These are phyloP conservation scores for Himalopsyche tibetana DNA, from an alignment of 2,888 invertebrate genomes.

Conservation along the genomic window DNA sequence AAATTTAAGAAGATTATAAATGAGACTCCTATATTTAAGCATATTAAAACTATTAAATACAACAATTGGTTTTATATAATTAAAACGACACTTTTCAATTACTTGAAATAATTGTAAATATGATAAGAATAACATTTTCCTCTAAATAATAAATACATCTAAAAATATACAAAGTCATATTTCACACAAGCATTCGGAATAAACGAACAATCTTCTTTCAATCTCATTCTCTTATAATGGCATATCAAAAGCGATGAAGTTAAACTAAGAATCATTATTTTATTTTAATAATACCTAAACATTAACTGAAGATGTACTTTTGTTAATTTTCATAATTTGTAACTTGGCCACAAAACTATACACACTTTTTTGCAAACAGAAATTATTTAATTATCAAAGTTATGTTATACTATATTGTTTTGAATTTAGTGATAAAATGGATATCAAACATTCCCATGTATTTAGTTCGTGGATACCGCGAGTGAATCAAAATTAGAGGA, in stretches of 20 bases:
- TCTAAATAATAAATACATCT: neutral
- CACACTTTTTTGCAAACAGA: neutral
- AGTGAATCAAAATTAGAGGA: too few relatives aligned
- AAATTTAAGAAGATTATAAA: constrained; percentile 19
- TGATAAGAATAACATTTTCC: constrained; percentile 12
- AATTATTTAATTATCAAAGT: too few relatives aligned
- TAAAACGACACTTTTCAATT: constrained; percentile 34
- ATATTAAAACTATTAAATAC: constrained; percentile 25
- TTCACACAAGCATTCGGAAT: neutral
- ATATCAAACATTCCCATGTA: too few relatives aligned
- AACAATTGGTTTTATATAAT: constrained; percentile 34
- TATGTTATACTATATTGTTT: too few relatives aligned
- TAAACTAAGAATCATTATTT: constrained; percentile 21
- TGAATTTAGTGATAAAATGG: too few relatives aligned
- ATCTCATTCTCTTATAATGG: constrained; percentile 10
- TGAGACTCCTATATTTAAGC: neutral
- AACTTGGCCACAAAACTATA: neutral
- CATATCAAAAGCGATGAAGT: constrained; percentile 20
- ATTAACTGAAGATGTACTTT: constrained; percentile 8
- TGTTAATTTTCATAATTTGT: neutral
- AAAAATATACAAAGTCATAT: constrained; percentile 8
- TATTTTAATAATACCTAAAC: constrained; percentile 3
- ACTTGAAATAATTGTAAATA: constrained; percentile 26
- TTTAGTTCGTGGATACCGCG: too few relatives aligned
- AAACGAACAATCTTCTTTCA: neutral